Percentiles rank a stretch among this genome's conserved stretches.
Conservation (phyloP, 2,113 vertebrate genomes). For the Apistogramma diplotaenia region DNA sequence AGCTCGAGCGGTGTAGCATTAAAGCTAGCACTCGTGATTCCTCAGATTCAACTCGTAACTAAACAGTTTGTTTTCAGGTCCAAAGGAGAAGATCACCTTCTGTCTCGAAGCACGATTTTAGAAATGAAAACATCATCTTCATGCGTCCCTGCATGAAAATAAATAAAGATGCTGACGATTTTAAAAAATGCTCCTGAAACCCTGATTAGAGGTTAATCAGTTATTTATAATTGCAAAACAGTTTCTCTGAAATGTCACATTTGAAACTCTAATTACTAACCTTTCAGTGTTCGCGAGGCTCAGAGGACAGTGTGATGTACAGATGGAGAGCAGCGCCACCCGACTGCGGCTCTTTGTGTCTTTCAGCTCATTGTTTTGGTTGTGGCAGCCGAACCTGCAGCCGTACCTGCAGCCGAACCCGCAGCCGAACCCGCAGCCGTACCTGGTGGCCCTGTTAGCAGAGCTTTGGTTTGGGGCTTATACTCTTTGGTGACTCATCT, state of each 20-base stretch:
- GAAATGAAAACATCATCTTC: not conserved
- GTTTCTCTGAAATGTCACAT: not conserved
- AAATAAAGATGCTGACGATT: not conserved
- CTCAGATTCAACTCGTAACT: not conserved
- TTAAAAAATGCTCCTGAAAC: not conserved
- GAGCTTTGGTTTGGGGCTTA: not conserved
- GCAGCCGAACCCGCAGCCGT: not conserved
- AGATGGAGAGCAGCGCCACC: not conserved
- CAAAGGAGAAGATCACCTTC: not conserved
- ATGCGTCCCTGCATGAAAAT: not conserved
- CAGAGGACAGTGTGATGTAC: not conserved
- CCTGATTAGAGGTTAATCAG: not conserved
- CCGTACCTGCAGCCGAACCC: too few relatives aligned
- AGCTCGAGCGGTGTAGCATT: not conserved
- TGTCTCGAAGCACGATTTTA: not conserved
- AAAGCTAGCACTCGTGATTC: not conserved
- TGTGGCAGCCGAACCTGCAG: not conserved
- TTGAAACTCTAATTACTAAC: not conserved
- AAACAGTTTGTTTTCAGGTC: not conserved
- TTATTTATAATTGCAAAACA: slow-evolving; percentile 4
- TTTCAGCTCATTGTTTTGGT: not conserved
- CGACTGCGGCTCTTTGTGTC: not conserved
- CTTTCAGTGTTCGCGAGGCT: not conserved
- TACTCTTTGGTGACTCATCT: not conserved
- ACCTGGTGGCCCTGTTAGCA: too few relatives aligned